Evolutionary conservation across 2,888 invertebrate genomes (phyloP), one percentile per base, ranked within the genome.

Genomic region (Calephelis perditalis): DNA sequence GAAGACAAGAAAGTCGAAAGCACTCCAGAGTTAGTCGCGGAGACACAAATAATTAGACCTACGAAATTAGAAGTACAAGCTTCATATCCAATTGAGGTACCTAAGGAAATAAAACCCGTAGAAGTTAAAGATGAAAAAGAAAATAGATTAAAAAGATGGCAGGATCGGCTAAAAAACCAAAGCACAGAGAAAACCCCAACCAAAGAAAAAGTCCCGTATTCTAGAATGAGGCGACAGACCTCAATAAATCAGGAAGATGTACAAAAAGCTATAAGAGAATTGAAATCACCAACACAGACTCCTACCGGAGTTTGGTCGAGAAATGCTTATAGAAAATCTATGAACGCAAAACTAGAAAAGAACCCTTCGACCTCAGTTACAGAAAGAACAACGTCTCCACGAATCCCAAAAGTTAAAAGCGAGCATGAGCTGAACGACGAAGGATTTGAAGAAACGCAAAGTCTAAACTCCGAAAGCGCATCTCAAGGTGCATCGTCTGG

Each of bases 401-500:
- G 92, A 43, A 91, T 86, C 64, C 84, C 92, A 0, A 91, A 92
- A 77, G 91, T 91, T 0, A 88, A 86, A 66, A 88, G 84, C 59
- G 95, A 95, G 67, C 94, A 94, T 67, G 96, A 97, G 71, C 79
- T 95, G 55, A 95, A 96, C 73, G 97, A 97, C 76, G 97, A 97
- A 90, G 97, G 97, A 8, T 97, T 97, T 74, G 97, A 97, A 78
- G 97, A 97, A 85, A 96, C 96, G 0, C 96, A 96, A 75, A 96
- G 96, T 75, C 88, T 97, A 59, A 95, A 96, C 73, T 96, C 96
- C 0, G 96, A 96, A 77, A 96, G 96, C 7, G 94, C 96, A 4
- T 96, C 96, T 56, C 96, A 96, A 72, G 96, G 96, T 54, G 95
- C 96, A 2, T 96, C 96, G 0, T 96, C 96, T 0, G 93, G 93